A percentile compares a stretch with the other conserved stretches of the same genome.
Conservation (phyloP, 2,797 vertebrate genomes). For the Platyrinchus mystaceus region DNA sequence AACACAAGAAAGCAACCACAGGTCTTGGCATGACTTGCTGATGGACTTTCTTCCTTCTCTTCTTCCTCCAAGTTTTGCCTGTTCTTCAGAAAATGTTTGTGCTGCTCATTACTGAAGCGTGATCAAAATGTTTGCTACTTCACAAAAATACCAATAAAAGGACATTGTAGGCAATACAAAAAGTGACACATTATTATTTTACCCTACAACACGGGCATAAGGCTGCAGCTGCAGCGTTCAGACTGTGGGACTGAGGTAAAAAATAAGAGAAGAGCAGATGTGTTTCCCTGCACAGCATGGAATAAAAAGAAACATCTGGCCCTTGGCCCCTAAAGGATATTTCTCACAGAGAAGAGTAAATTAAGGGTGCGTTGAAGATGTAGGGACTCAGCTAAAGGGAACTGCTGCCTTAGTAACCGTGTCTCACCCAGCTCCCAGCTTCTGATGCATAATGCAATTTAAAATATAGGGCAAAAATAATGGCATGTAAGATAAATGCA, state of each 20-base stretch:
- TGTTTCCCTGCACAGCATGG: background rate
- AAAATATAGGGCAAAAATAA: slow-evolving; percentile 5
- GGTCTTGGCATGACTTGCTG: background rate
- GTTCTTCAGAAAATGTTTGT: background rate
- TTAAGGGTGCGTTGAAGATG: slow-evolving; percentile 22
- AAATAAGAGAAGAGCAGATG: slow-evolving; percentile 42
- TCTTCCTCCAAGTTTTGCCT: background rate
- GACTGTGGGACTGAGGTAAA: background rate
- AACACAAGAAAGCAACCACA: background rate
- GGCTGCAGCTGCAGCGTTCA: slow-evolving; percentile 33
- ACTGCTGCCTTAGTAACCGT: slow-evolving; percentile 9
- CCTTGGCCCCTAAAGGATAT: slow-evolving; percentile 52
- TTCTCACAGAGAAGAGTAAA: slow-evolving; percentile 34
- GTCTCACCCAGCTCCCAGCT: background rate
- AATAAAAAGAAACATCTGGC: slow-evolving; percentile 59
- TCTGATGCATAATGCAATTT: background rate
- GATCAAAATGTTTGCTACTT: background rate
- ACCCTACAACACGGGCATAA: background rate
- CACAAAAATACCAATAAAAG: background rate
- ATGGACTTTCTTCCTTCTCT: background rate
- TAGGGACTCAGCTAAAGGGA: slow-evolving; percentile 17
- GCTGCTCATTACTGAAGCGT: background rate
- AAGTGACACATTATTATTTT: background rate
- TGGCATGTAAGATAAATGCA: background rate
- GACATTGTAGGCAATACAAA: background rate